A percentile compares a stretch with the other conserved stretches of the same genome.
Evolutionary conservation across 2,888 invertebrate genomes (phyloP).

Genomic region (Venusia cambrica): DNA sequence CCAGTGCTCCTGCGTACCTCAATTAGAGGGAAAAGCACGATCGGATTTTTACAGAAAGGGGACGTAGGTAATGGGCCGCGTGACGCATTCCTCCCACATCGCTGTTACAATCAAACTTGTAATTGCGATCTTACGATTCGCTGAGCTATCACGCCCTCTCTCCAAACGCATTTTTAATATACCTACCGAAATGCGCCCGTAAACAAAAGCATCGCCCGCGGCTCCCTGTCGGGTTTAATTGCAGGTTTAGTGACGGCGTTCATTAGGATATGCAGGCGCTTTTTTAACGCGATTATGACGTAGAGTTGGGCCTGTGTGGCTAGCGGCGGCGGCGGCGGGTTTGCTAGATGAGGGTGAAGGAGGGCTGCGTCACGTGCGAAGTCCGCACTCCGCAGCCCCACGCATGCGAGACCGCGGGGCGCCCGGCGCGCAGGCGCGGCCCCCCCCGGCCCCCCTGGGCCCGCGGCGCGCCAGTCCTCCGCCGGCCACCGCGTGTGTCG

Average conservation of each 20-base stretch:
- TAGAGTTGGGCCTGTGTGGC: constrained; percentile 66
- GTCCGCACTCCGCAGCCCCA: constrained; percentile 79
- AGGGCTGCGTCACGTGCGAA: constrained; percentile 80
- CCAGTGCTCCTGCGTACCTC: constrained; percentile 42
- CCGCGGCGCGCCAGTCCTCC: constrained; percentile 72
- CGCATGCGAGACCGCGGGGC: constrained; percentile 80
- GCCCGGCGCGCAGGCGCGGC: constrained; percentile 68
- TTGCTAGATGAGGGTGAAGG: constrained; percentile 58
- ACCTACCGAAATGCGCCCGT: constrained; percentile 58
- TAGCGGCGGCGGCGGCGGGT: constrained; percentile 26
- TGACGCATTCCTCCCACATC: constrained; percentile 42
- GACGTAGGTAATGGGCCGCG: constrained; percentile 54
- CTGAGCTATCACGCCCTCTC: constrained; percentile 59
- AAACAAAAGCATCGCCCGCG: constrained; percentile 55
- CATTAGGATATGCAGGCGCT: constrained; percentile 76
- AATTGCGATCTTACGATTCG: constrained; percentile 68
- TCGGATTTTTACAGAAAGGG: constrained; percentile 53
- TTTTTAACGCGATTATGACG: constrained; percentile 78
- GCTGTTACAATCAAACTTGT: constrained; percentile 55
- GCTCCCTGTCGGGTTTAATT: constrained; percentile 62
- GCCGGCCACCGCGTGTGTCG: constrained; percentile 78
- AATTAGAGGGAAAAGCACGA: constrained; percentile 55
- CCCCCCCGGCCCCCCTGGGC: constrained; percentile 67
- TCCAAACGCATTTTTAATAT: constrained; percentile 66
- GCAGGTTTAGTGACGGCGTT: constrained; percentile 72